Conservation (phyloP, 2,888 invertebrate genomes). For the Ariolimax columbianus region DNA sequence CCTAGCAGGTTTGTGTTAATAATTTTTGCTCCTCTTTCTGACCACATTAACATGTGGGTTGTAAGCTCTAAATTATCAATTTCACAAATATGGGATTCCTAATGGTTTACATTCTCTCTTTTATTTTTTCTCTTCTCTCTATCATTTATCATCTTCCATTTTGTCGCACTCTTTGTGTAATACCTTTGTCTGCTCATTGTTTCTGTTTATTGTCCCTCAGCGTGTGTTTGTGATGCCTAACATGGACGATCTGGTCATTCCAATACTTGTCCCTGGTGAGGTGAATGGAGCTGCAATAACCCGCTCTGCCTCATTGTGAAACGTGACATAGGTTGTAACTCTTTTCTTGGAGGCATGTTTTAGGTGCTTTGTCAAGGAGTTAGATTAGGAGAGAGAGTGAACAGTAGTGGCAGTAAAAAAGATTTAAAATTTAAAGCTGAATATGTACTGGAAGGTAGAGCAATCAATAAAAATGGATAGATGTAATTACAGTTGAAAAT, state of each 20-base stretch:
- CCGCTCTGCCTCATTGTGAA: slow-evolving; percentile 39
- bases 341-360: background rate
- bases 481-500: too few species aligned
- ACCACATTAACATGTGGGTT: too few species aligned
- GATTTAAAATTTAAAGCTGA: background rate
- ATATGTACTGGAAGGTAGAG: background rate
- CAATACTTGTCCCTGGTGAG: slow-evolving; percentile 76
- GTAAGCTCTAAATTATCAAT: too few species aligned
- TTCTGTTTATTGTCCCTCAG: slow-evolving; percentile 79
- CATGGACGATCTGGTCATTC: slow-evolving; percentile 91
- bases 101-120: too few species aligned
- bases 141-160: too few species aligned
- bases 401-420: background rate
- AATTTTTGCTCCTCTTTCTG: too few species aligned
- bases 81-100: too few species aligned
- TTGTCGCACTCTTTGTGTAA: too few species aligned
- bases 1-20: too few species aligned
- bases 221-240: slow-evolving; percentile 93
- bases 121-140: too few species aligned
- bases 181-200: background rate
- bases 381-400: background rate
- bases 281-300: slow-evolving; percentile 4
- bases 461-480: background rate
- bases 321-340: background rate
- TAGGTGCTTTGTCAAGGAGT: background rate